Conservation (phyloP, 35 echinoderm and acorn worm species). For the Ptychodera flava region DNA sequence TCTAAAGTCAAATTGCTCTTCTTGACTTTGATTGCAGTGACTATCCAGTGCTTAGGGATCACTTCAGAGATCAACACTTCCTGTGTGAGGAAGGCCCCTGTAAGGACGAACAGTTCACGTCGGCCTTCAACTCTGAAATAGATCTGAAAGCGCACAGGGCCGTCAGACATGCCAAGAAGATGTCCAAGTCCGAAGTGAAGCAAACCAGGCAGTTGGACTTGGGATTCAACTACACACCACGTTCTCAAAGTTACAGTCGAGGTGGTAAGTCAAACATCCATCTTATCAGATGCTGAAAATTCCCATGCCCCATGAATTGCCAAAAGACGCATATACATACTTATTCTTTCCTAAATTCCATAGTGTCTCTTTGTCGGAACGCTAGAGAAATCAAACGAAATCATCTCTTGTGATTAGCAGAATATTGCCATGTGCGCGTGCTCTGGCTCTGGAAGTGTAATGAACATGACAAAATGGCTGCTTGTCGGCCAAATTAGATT, state of each 20-base stretch:
- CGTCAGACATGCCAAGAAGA: constrained; percentile 33
- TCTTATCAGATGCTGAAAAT: too few species aligned
- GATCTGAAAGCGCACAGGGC: constrained; percentile 85
- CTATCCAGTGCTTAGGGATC: constrained; percentile 56
- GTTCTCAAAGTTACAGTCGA: constrained; percentile 9
- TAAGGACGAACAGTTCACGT: constrained; percentile 54
- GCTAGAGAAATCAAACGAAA: too few species aligned
- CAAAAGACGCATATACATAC: too few species aligned
- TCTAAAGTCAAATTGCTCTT: too few species aligned
- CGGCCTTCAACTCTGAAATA: constrained; percentile 67
- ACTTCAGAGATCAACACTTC: constrained; percentile 66
- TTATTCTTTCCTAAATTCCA: too few species aligned
- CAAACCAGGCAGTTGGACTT: constrained; percentile 87
- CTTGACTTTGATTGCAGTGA: constrained; percentile 43
- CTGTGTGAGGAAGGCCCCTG: constrained; percentile 80
- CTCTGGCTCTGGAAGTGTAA: too few species aligned
- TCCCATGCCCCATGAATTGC: too few species aligned
- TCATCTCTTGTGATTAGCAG: too few species aligned
- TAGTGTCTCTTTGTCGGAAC: too few species aligned
- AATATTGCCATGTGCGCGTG: too few species aligned
- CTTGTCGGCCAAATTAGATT: too few species aligned
- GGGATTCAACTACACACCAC: constrained; percentile 65
- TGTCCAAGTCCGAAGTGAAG: constrained; percentile 56
- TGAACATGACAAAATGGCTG: too few species aligned
- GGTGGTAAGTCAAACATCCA: background rate